These are phyloP conservation scores for Phrynocephalus vlangalii DNA, from an alignment of 2,797 vertebrate genomes.

Conservation along the genomic window DNA sequence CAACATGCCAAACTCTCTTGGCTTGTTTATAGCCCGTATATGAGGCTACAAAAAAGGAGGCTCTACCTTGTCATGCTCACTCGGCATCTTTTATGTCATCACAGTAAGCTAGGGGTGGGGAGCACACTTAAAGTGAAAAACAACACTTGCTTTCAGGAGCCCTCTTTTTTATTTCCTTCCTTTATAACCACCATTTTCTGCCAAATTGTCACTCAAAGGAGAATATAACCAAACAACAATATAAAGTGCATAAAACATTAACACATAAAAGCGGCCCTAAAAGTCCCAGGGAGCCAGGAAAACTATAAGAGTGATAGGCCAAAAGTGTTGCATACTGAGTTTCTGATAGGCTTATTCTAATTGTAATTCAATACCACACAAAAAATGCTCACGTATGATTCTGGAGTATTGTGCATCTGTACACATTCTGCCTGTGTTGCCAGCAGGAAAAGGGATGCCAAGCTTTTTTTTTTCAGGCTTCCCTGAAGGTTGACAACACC, in stretches of 20 bases:
- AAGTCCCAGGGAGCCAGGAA: neutral
- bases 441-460: no score
- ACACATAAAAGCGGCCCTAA: neutral
- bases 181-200: neutral
- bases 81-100: neutral
- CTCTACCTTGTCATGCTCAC: neutral
- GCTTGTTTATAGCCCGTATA: neutral
- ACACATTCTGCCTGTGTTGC: no score
- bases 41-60: neutral
- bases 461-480: no score
- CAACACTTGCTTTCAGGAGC: neutral
- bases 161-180: neutral
- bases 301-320: neutral
- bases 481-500: no score
- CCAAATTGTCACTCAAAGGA: neutral
- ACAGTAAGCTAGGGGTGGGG: neutral
- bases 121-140: neutral
- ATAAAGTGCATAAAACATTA: neutral
- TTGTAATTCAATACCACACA: neutral
- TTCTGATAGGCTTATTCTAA: neutral
- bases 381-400: no score
- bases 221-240: neutral
- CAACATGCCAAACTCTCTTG: neutral
- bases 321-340: neutral
- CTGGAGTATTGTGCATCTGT: no score